Conservation (phyloP, 2,113 vertebrate genomes). For the Sinocyclocheilus grahami region DNA sequence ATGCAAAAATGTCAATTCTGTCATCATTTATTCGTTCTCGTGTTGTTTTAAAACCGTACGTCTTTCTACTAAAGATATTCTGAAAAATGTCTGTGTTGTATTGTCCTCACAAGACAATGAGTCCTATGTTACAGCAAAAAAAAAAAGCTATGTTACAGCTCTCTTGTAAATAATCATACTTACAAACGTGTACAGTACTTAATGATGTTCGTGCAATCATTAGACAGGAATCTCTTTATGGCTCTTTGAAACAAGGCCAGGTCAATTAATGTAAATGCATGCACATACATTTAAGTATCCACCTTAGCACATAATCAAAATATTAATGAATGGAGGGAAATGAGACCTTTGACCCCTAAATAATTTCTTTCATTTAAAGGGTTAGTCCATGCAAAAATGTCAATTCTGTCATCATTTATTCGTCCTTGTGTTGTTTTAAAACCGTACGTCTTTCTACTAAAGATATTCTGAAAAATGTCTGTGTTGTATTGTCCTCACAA, state of each 20-base stretch:
- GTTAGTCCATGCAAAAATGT: no score
- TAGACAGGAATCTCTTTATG: slow-evolving; percentile 24
- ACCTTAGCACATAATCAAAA: slow-evolving; percentile 41
- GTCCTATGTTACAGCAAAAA: background rate
- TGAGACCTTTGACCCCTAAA: slow-evolving; percentile 39
- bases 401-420: no score
- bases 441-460: no score
- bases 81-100: background rate
- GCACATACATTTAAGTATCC: background rate
- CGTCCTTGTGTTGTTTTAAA: no score
- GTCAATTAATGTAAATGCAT: slow-evolving; percentile 37
- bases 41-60: background rate
- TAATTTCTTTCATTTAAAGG: no score
- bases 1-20: background rate
- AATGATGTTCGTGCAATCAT: background rate
- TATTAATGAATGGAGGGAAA: slow-evolving; percentile 48
- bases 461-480: no score
- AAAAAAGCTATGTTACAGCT: background rate
- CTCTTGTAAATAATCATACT: slow-evolving; percentile 5
- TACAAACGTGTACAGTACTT: background rate
- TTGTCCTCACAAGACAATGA: background rate
- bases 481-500: no score
- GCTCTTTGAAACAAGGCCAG: slow-evolving; percentile 43
- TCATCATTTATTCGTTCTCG: background rate
- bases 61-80: background rate